A percentile compares a stretch with the other conserved stretches of the same genome.
These are phyloP conservation scores for Hirtodrosophila alboralis DNA, from an alignment of 2,888 invertebrate genomes.

Conservation along the genomic window DNA sequence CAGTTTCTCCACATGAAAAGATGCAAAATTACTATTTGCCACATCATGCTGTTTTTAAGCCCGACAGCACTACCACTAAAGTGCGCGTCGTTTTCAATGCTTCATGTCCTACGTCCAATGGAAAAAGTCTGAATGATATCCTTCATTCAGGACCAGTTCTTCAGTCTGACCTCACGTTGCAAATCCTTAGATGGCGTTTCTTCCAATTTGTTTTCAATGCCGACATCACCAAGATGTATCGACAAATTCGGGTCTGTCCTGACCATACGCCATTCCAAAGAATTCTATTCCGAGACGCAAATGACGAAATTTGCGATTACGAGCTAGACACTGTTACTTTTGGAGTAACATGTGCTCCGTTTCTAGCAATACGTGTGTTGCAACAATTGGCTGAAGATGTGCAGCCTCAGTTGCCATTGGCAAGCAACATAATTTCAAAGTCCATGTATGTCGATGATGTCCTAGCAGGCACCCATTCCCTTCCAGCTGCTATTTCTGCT, in stretches of 20 bases:
- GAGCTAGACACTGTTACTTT: constrained; percentile 12
- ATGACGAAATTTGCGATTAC: constrained; percentile 1
- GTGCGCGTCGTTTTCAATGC: neutral
- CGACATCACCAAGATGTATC: constrained; percentile 15
- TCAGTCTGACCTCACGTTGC: neutral
- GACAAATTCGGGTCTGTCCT: neutral
- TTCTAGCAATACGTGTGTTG: constrained; percentile 1
- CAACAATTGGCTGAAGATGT: constrained; percentile 6
- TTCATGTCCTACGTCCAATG: neutral
- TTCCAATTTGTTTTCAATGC: neutral
- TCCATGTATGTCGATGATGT: constrained; percentile 13
- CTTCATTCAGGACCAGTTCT: neutral
- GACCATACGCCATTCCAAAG: neutral
- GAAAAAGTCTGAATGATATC: neutral
- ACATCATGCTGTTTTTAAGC: neutral
- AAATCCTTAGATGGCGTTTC: neutral
- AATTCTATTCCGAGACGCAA: constrained; percentile 1
- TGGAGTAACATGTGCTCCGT: constrained; percentile 9
- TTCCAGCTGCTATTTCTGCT: neutral
- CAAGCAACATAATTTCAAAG: neutral
- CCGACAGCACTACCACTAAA: neutral
- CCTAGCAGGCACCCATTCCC: neutral
- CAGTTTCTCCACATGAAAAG: neutral
- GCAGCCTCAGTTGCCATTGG: neutral
- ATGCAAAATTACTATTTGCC: neutral